phyloP scores from a whole-genome alignment of 1,140 invertebrate species.

The Bactericera cockerelli region DNA sequence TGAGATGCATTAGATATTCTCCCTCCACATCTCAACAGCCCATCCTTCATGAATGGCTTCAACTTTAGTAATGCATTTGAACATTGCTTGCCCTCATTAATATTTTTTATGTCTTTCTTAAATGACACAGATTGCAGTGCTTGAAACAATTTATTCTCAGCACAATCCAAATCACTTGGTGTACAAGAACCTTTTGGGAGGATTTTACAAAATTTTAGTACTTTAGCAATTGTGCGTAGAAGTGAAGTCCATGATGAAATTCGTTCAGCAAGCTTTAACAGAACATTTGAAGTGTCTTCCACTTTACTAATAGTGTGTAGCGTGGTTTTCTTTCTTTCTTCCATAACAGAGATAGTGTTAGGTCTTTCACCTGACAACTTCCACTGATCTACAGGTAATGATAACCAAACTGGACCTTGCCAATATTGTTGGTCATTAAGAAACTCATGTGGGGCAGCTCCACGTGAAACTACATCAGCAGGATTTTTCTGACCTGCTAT shows the following conservation, averaged over 20 bases:
- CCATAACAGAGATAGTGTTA: not conserved
- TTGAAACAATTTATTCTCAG: not conserved
- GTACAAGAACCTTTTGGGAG: not conserved
- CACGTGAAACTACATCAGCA: slow-evolving; percentile 17
- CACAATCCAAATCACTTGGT: not conserved
- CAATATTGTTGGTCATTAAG: slow-evolving; percentile 15
- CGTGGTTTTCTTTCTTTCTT: too few species aligned
- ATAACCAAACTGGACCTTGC: slow-evolving; percentile 18
- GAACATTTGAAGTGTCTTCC: too few species aligned
- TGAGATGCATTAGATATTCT: slow-evolving; percentile 3
- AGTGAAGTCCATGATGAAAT: not conserved
- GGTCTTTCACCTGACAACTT: not conserved
- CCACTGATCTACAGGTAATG: too few species aligned
- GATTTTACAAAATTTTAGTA: slow-evolving; percentile 1
- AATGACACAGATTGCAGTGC: not conserved
- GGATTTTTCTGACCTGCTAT: slow-evolving; percentile 16
- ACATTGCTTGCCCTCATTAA: not conserved
- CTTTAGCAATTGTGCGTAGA: not conserved
- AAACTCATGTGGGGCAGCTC: slow-evolving; percentile 11
- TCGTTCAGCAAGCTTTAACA: too few species aligned
- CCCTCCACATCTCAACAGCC: slow-evolving; percentile 12
- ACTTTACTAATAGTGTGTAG: too few species aligned
- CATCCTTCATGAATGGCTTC: slow-evolving; percentile 5
- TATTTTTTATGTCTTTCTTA: not conserved
- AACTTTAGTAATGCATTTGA: not conserved